Evolutionary conservation across 2,888 invertebrate species (phyloP), one percentile per base, ranked within the genome.

Genomic region (Ornithoptera alexandrae): DNA sequence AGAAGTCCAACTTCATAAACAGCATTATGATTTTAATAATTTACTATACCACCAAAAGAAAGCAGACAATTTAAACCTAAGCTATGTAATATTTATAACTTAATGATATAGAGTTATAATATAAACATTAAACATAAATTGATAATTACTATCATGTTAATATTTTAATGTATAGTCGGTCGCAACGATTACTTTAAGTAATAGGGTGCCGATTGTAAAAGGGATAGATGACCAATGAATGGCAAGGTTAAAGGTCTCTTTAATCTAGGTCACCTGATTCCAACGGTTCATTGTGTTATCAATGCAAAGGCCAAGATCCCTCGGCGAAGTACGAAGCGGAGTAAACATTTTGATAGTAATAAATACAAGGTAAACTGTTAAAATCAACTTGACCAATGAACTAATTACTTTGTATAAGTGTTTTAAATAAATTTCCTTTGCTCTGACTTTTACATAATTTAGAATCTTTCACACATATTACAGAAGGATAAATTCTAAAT

Each of bases 201-300:
- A 53, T 53, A 53, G 53, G 53, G n/a, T 12, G 18, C n/a, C 53
- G 18, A n/a, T 18, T n/a, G 53, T n/a, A 3, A 6, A 50, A 53
- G 53, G 53, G 18, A n/a, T 53, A 53, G 53, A 53, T 53, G 53
- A 53, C 53, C 53, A 53, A 53, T 3, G 53, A n/a, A n/a, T 53
- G n/a, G 53, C 53, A 53, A 53, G 53, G 53, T 53, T n/a, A 53
- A 53, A 53, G 53, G n/a, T n/a, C 53, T n/a, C 8, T 18, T 53
- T 53, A 53, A 53, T 53, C n/a, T 53, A n/a, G 53, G 53, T n/a
- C 53, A 53, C 53, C n/a, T 53, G 53, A 53, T 53, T 53, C 53
- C 53, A 18, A 18, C n/a, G 18, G 53, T 53, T 53, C 53, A n/a
- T 53, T 53, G 53, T 12, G 53, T 53, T 53, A 53, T 53, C n/a